phyloP scores from a whole-genome alignment of 2,888 invertebrate species.

The Leucania comma region DNA sequence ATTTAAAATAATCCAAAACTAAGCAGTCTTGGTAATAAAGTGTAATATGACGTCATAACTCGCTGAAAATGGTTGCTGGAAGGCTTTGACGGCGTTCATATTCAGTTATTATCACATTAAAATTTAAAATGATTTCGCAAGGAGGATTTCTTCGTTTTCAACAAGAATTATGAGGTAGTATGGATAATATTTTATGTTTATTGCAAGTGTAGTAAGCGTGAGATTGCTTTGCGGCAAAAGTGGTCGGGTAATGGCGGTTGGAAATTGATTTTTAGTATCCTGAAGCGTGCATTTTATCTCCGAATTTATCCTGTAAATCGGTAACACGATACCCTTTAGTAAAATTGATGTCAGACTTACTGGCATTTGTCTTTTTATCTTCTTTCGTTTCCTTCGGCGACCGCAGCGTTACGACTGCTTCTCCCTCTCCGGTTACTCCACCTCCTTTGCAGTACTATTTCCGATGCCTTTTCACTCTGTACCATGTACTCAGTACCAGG shows the following conservation, averaged over 20 bases:
- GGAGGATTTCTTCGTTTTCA: constrained; percentile 22
- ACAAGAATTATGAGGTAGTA: constrained; percentile 24
- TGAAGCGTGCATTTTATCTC: not conserved
- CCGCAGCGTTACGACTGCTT: no score
- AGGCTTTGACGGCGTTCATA: constrained; percentile 13
- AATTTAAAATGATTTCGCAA: constrained; percentile 45
- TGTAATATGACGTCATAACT: constrained; percentile 19
- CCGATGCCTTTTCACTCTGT: no score
- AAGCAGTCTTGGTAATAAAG: constrained; percentile 8
- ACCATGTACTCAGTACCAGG: no score
- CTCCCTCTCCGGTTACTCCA: no score
- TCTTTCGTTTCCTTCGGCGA: no score
- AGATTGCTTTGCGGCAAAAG: constrained; percentile 13
- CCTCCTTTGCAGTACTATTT: no score
- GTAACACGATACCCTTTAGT: no score
- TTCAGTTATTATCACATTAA: constrained; percentile 31
- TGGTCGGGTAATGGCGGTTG: not conserved
- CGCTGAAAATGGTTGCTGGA: constrained; percentile 11
- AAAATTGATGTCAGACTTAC: no score
- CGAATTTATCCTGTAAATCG: no score
- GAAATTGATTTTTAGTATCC: constrained; percentile 23
- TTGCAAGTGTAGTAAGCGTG: constrained; percentile 18
- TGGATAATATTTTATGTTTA: constrained; percentile 50
- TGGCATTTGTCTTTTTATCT: no score
- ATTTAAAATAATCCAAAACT: constrained; percentile 8